Evolutionary conservation across 2,888 invertebrate species (phyloP).

Genomic region (Beris morrisii): DNA sequence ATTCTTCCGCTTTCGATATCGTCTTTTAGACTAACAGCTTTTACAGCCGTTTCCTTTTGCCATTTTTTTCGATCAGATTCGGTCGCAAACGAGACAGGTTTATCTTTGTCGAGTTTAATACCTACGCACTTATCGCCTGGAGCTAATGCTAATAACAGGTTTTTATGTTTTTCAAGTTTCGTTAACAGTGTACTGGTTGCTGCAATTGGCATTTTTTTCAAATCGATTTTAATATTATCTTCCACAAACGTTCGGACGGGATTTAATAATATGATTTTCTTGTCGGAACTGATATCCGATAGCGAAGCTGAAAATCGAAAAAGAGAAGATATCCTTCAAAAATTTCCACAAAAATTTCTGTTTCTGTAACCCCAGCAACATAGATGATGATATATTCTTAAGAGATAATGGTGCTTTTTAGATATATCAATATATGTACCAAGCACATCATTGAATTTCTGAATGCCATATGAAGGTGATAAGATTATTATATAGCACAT

Average conservation of each 20-base stretch:
- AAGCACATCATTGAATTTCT: too few species aligned
- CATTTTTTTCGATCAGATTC: constrained; percentile 65
- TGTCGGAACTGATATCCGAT: constrained; percentile 8
- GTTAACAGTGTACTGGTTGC: constrained; percentile 31
- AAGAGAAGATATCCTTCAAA: constrained; percentile 1
- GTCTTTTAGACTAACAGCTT: constrained; percentile 65
- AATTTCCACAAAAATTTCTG: too few species aligned
- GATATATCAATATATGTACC: too few species aligned
- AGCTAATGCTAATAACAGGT: constrained; percentile 65
- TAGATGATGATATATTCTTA: neutral
- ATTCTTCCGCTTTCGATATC: constrained; percentile 65
- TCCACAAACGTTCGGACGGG: neutral
- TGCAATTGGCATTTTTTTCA: constrained; percentile 12
- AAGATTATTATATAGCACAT: too few species aligned
- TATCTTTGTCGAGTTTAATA: constrained; percentile 65
- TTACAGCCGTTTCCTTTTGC: constrained; percentile 66
- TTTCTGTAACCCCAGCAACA: too few species aligned
- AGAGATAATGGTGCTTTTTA: neutral
- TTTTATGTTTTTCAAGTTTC: constrained; percentile 45
- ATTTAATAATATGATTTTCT: neutral
- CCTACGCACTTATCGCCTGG: constrained; percentile 67
- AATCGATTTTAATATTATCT: neutral
- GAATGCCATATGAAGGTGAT: too few species aligned
- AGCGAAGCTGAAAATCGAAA: constrained; percentile 25
- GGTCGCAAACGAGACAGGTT: constrained; percentile 63